phyloP scores from a whole-genome alignment of 2,888 invertebrate species.

The Dolichomitus sp. region DNA sequence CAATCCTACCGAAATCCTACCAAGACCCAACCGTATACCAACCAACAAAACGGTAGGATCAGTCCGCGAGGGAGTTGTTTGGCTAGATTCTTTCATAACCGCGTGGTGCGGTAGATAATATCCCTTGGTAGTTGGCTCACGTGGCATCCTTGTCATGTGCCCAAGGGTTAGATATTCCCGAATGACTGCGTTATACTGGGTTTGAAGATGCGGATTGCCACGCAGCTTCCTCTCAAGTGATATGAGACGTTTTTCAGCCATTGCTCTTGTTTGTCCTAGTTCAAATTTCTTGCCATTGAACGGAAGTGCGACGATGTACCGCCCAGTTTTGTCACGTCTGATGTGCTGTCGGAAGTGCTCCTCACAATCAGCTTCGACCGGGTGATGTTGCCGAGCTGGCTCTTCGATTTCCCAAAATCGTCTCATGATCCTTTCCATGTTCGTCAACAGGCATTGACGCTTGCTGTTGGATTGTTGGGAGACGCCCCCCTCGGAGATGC shows the following conservation, averaged over 20 bases:
- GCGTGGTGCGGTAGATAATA: too few relatives aligned
- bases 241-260: slow-evolving; percentile 30
- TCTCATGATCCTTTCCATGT: background rate
- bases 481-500: too few relatives aligned
- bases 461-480: background rate
- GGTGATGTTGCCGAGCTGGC: background rate
- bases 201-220: slow-evolving; percentile 10
- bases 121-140: too few relatives aligned
- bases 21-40: too few relatives aligned
- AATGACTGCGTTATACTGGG: slow-evolving; percentile 63
- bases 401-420: slow-evolving; percentile 67
- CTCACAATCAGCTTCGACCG: slow-evolving; percentile 60
- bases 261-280: slow-evolving; percentile 35
- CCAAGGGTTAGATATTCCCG: slow-evolving; percentile 65
- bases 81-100: too few relatives aligned
- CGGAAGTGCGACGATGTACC: slow-evolving; percentile 34
- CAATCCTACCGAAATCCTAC: too few relatives aligned
- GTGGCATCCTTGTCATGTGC: slow-evolving; percentile 58
- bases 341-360: slow-evolving; percentile 44
- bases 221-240: slow-evolving; percentile 22
- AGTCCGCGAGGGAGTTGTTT: too few relatives aligned
- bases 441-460: background rate
- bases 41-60: too few relatives aligned
- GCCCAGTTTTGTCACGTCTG: slow-evolving; percentile 47
- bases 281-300: background rate